Base-by-base conservation (phyloP, 2,888 invertebrate genomes). In the Dioctria rufipes region DNA sequence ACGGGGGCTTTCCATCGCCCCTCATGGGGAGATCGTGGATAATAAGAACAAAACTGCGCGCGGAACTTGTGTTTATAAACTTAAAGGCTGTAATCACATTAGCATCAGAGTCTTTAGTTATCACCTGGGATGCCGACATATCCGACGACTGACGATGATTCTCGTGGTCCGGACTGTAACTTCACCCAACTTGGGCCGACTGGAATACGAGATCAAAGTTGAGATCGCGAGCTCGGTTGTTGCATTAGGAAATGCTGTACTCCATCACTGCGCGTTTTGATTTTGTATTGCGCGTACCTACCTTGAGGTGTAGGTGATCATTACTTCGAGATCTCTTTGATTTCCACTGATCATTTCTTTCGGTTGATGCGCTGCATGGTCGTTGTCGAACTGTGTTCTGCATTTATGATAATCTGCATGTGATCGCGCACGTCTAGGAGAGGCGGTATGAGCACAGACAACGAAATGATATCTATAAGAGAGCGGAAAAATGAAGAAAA, bases 31-130 rank as follows among this genome's bases (percentile, higher is more conserved):
- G 71, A 80, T 63, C 73, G 66, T 54, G 81, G 54, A 65, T 80
- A 80, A 81, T 80, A 81, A 82, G 73, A 80, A 63, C 73, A 82
- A 82, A 82, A 69, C 81, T 80, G 82, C 82, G 25, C 25, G 82
- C 83, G 84, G 82, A 83, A 84, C 83, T 84, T 80, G 84, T 85
- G 85, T 88, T 88, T 88, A 88, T 88, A 88, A 88, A 88, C 88
- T 86, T 87, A 89, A 89, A 89, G 88, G 87, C 88, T 88, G 89
- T 89, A 89, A 89, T 89, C 89, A 89, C 87, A 89, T 88, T 89
- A 89, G 87, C 85, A 86, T 86, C 88, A 87, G 87, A 86, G 86
- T 85, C 86, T 86, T 86, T 86, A 86, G 86, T 86, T 86, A 86
- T 86, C 86, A 86, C 86, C 85, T 86, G 85, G 85, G 85, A 86